These are phyloP conservation scores for Pollachius pollachius DNA, from an alignment of 2,113 vertebrate species.

Conservation along the genomic window DNA sequence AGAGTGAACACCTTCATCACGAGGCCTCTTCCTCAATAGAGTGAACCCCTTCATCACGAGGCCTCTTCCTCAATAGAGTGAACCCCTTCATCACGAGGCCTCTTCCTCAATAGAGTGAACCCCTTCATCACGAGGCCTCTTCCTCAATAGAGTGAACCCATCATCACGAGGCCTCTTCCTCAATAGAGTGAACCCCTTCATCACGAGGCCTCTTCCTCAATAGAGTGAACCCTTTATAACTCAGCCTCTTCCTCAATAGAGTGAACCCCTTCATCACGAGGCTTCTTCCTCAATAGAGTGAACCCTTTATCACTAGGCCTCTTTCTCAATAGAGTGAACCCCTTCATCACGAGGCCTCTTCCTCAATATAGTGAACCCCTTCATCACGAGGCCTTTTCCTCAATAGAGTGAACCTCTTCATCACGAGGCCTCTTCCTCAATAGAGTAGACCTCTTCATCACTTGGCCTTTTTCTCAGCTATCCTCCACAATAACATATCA, in stretches of 20 bases:
- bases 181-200: constrained; percentile 3
- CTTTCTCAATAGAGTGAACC: no score
- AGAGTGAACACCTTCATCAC: constrained; percentile 10
- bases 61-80: neutral
- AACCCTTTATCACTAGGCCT: no score
- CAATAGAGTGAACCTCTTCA: no score
- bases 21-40: neutral
- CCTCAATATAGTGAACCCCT: no score
- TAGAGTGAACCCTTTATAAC: constrained; percentile 5
- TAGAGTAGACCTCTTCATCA: no score
- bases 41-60: neutral
- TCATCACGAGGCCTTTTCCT: no score
- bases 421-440: no score
- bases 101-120: neutral
- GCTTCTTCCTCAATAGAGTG: no score
- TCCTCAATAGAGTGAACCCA: neutral
- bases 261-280: neutral
- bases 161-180: neutral
- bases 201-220: neutral
- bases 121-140: neutral
- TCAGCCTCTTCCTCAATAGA: neutral
- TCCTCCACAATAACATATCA: no score
- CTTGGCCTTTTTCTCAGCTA: no score
- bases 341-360: no score
- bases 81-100: neutral